Evolutionary conservation across 2,888 invertebrate species (phyloP).

Genomic region (Chromoteleia sp.): DNA sequence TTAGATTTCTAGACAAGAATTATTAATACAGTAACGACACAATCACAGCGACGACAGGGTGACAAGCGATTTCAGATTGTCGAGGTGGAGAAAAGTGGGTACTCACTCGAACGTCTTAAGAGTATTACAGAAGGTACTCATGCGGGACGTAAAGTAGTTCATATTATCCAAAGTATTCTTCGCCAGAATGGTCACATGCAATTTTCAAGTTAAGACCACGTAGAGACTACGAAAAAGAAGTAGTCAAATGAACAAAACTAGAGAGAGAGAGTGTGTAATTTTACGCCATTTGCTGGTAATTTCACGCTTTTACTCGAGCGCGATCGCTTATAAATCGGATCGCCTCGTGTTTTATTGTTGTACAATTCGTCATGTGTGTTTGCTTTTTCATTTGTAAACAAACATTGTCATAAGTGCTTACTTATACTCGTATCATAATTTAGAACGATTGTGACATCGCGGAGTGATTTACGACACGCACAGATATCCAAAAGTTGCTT

Average conservation of each 20-base stretch:
- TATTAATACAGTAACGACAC: constrained; percentile 33
- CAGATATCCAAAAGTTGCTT: no score
- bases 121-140: constrained; percentile 70
- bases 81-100: constrained; percentile 70
- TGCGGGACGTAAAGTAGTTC: constrained; percentile 64
- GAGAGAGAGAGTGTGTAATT: constrained; percentile 67
- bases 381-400: neutral
- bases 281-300: constrained; percentile 77
- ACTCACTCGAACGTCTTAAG: constrained; percentile 59
- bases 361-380: neutral
- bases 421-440: neutral
- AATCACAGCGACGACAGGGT: constrained; percentile 60
- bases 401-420: neutral
- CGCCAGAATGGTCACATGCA: constrained; percentile 74
- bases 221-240: constrained; percentile 49
- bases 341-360: constrained; percentile 2
- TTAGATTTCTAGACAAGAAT: constrained; percentile 7
- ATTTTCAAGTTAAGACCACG: constrained; percentile 74
- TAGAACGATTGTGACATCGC: neutral
- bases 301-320: constrained; percentile 81
- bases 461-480: neutral
- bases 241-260: constrained; percentile 45
- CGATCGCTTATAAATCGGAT: constrained; percentile 74
- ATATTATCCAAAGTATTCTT: constrained; percentile 75
- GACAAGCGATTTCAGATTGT: constrained; percentile 66